Base-by-base conservation (phyloP, 2,113 vertebrate genomes). In the Tyrannus savana region DNA sequence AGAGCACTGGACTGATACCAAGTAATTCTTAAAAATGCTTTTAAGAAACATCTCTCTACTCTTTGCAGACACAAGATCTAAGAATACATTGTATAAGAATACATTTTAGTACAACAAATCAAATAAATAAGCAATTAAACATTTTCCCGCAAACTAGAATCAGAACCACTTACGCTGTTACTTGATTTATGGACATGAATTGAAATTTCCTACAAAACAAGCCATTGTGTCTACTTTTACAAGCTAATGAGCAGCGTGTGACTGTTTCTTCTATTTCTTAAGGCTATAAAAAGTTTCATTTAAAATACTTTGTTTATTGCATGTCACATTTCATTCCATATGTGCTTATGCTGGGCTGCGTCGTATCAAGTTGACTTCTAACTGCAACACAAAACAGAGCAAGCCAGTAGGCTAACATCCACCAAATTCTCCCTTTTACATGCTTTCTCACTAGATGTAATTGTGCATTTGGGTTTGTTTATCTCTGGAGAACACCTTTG, bases 141-240 rank as follows among this genome's bases (percentile, higher is more conserved):
- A n/a, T 87, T 80, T 95, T 90, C 77, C 71, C 77, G 68, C 67
- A 94, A 94, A 77, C 62, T 63, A 63, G 64, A 86, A 84, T 87
- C 82, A 92, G 71, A 92, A 46, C 19, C 64, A 35, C 58, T 85
- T 63, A 80, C 0, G 35, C 69, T 68, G 16, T 82, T 92, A 30
- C 66, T 93, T 96, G 88, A 96, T 96, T 96, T 96, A 93, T 55
- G 67, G 27, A 30, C 24, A 72, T 35, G 53, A 78, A 75, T 44
- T 84, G 78, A 85, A 95, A 81, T 94, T 96, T 94, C 75, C 62
- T 96, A 60, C 78, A 76, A 92, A 92, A 96, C 74, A 84, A 92
- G 55, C 33, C 30, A 68, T 86, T 85, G 84, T 90, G 56, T 93
- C 77, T 87, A 50, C 86, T 85, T 95, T 90, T 94, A 92, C 79